Conservation (phyloP, 1,140 invertebrate genomes). For the Pectinophora gossypiella region DNA sequence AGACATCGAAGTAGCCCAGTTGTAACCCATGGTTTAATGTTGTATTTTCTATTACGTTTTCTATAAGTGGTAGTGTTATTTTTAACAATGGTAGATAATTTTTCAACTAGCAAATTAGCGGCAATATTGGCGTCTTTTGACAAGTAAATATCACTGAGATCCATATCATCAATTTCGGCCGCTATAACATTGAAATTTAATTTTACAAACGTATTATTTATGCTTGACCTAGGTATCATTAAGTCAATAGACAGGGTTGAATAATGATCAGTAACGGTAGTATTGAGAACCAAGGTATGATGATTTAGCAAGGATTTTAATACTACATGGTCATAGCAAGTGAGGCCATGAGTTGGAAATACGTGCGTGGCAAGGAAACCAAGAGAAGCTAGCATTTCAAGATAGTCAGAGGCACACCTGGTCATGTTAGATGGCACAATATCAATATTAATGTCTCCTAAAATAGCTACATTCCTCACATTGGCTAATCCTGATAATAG, state of each 20-base stretch:
- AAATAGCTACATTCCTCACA: neutral
- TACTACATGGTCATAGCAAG: neutral
- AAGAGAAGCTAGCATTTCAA: neutral
- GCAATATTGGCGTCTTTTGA: no score
- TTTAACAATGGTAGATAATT: no score
- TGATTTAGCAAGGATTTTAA: neutral
- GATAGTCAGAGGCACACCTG: neutral
- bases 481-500: neutral
- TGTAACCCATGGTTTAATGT: no score
- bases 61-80: no score
- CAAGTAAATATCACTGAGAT: no score
- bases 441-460: neutral
- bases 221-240: no score
- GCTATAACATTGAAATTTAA: no score
- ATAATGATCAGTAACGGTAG: neutral
- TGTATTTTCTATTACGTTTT: no score
- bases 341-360: neutral
- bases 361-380: neutral
- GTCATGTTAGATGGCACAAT: neutral
- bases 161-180: no score
- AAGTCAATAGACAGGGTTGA: neutral
- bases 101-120: no score
- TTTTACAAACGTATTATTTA: no score
- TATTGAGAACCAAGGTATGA: neutral
- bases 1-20: no score